These are phyloP conservation scores for Hemiprocne comata DNA, from an alignment of 2,113 vertebrate species.

Conservation along the genomic window DNA sequence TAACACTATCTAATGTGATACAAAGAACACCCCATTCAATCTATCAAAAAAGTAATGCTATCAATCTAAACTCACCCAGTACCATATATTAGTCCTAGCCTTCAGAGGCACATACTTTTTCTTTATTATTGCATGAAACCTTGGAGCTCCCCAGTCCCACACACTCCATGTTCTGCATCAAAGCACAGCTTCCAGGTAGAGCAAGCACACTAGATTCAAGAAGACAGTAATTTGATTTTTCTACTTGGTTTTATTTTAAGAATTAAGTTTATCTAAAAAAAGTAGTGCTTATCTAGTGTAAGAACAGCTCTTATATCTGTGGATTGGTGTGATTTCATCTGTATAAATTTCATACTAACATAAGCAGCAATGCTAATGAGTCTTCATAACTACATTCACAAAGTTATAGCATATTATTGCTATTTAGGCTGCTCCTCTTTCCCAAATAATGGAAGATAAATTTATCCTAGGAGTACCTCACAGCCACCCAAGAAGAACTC, in stretches of 20 bases:
- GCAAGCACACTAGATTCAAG: neutral
- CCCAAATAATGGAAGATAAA: neutral
- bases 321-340: neutral
- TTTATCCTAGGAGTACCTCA: neutral
- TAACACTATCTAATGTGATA: neutral
- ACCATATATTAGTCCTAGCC: neutral
- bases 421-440: neutral
- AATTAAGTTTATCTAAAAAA: neutral
- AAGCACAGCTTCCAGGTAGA: neutral
- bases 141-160: neutral
- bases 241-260: neutral
- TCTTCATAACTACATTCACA: neutral
- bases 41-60: neutral
- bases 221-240: neutral
- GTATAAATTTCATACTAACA: neutral
- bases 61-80: neutral
- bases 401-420: neutral
- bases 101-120: neutral
- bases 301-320: neutral
- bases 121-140: rapidly evolving
- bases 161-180: neutral
- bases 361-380: neutral
- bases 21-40: neutral
- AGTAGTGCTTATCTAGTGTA: neutral
- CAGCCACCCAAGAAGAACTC: neutral